Conservation (phyloP, 2,888 invertebrate genomes). For the Agrochola lychnidis region DNA sequence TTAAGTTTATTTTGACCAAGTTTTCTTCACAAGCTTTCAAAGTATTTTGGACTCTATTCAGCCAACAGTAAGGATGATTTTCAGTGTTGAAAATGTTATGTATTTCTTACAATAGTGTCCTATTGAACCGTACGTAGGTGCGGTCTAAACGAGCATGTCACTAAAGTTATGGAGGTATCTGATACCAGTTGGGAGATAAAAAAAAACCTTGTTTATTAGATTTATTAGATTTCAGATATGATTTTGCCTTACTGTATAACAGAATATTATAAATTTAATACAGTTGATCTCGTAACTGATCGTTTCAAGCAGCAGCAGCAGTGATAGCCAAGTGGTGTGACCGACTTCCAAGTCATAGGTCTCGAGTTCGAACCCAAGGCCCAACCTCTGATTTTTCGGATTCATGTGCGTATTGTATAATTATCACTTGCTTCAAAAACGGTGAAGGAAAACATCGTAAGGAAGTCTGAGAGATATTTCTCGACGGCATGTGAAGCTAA, state of each 20-base stretch:
- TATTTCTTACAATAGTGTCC: slow-evolving; percentile 21
- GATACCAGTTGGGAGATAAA: slow-evolving; percentile 28
- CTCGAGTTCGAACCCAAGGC: too few species aligned
- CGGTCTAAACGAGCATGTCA: slow-evolving; percentile 27
- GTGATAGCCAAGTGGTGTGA: too few species aligned
- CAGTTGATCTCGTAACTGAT: too few species aligned
- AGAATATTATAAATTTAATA: neutral
- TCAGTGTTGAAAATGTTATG: neutral
- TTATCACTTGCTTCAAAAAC: too few species aligned
- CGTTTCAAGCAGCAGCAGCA: too few species aligned
- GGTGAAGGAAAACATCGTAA: too few species aligned
- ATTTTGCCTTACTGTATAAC: neutral
- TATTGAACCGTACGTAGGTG: slow-evolving; percentile 49
- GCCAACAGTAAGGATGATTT: neutral
- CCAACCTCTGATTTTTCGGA: too few species aligned
- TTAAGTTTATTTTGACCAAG: slow-evolving; percentile 11
- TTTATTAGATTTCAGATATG: slow-evolving; percentile 10
- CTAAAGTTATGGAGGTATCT: slow-evolving; percentile 33
- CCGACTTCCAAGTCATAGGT: too few species aligned
- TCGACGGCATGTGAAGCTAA: too few species aligned
- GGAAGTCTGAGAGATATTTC: too few species aligned
- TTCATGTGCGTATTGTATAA: too few species aligned
- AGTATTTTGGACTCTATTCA: slow-evolving; percentile 33
- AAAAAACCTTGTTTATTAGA: neutral
- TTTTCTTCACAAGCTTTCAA: slow-evolving; percentile 41